Conservation (phyloP, 2,888 invertebrate genomes). For the Helobdella robusta region DNA sequence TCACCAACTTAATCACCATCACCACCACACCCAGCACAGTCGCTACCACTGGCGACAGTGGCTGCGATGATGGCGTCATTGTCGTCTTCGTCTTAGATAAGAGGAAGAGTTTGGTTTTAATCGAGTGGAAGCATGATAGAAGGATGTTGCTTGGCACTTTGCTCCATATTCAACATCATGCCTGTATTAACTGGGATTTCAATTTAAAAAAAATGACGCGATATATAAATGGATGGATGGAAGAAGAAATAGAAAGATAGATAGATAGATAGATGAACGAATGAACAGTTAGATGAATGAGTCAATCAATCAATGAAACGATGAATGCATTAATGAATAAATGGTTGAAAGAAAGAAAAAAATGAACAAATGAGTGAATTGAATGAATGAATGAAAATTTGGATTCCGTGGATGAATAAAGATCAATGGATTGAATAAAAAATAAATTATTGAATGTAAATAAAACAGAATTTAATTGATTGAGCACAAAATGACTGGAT, state of each 20-base stretch:
- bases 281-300: not conserved
- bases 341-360: not conserved
- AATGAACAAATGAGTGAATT: not conserved
- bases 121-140: no score
- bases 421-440: not conserved
- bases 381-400: not conserved
- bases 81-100: no score
- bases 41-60: no score
- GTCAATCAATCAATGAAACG: not conserved
- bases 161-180: no score
- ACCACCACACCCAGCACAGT: no score
- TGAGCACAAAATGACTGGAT: not conserved
- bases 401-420: conserved; percentile 7
- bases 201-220: no score
- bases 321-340: not conserved
- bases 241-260: not conserved
- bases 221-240: conserved; percentile 7
- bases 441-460: not conserved
- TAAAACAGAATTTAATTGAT: not conserved
- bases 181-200: no score
- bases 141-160: no score
- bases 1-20: no score
- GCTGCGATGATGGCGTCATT: no score
- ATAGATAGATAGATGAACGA: conserved; percentile 1
- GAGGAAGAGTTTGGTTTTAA: no score